These are phyloP conservation scores for Myotis brandtii DNA, from an alignment of 2,113 vertebrate genomes.

Conservation along the genomic window DNA sequence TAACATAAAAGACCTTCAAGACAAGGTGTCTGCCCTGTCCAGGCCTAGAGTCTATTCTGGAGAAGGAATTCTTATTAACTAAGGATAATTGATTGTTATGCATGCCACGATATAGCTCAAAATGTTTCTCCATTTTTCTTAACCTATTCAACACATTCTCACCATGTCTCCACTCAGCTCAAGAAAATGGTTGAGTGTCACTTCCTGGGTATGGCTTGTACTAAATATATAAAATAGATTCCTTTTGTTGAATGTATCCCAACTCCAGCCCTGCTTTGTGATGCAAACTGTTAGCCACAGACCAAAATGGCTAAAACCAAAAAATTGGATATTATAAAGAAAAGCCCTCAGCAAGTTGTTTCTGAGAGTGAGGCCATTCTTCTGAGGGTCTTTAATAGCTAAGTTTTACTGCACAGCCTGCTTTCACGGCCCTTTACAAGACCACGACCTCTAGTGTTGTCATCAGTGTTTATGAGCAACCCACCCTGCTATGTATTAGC, in stretches of 20 bases:
- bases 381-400: neutral
- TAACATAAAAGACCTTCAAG: neutral
- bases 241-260: neutral
- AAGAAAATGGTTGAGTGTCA: neutral
- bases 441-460: neutral
- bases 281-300: neutral
- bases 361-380: neutral
- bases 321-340: neutral
- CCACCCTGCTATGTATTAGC: neutral
- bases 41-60: neutral
- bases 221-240: neutral
- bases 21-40: neutral
- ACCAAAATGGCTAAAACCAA: neutral
- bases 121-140: neutral
- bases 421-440: neutral
- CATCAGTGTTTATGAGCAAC: neutral
- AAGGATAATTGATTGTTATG: neutral
- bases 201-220: neutral
- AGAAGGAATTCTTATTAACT: neutral
- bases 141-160: neutral
- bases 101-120: neutral
- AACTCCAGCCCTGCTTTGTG: neutral
- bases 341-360: neutral
- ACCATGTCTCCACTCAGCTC: neutral
- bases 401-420: neutral